A percentile compares a stretch with the other conserved stretches of the same genome.
Evolutionary conservation across 2,888 invertebrate species (phyloP).

Genomic region (Callinectes sapidus): DNA sequence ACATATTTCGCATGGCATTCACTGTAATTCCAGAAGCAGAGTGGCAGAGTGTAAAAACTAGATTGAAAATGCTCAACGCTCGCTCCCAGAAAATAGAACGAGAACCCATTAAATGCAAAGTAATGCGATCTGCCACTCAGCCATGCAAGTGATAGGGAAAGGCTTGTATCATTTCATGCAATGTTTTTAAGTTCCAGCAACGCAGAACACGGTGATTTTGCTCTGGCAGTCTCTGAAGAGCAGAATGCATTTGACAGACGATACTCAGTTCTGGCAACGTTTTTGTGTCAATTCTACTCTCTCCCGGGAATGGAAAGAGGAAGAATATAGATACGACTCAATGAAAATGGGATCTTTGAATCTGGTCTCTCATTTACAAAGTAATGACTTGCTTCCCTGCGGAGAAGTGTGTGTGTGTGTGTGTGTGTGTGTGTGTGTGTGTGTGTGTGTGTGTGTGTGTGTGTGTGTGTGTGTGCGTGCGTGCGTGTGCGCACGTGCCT

Average conservation of each 20-base stretch:
- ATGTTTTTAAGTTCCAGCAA: background rate
- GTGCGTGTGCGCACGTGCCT: background rate
- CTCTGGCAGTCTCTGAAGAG: background rate
- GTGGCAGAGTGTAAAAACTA: constrained; percentile 26
- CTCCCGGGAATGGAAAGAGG: constrained; percentile 3
- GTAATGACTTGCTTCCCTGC: background rate
- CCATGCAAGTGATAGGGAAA: constrained; percentile 43
- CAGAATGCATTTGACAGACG: constrained; percentile 22
- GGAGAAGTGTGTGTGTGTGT: constrained; percentile 2
- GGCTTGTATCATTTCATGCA: constrained; percentile 34
- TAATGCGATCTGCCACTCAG: constrained; percentile 45
- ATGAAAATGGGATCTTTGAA: constrained; percentile 8
- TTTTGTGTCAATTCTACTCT: constrained; percentile 1
- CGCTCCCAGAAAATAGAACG: constrained; percentile 43
- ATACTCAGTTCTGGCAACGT: background rate
- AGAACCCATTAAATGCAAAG: constrained; percentile 50
- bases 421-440: constrained; percentile 37
- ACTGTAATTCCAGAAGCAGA: constrained; percentile 7
- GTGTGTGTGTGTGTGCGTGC: constrained; percentile 19
- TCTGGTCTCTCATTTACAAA: constrained; percentile 21
- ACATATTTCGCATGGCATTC: constrained; percentile 1
- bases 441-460: constrained; percentile 38
- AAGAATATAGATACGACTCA: background rate
- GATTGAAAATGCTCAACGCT: constrained; percentile 28
- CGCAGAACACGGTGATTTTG: constrained; percentile 12